Evolutionary conservation across 92 coral and sea anemone genomes (phyloP), one percentile per base, ranked within the genome.

Genomic region (Scolanthus callimorphus): DNA sequence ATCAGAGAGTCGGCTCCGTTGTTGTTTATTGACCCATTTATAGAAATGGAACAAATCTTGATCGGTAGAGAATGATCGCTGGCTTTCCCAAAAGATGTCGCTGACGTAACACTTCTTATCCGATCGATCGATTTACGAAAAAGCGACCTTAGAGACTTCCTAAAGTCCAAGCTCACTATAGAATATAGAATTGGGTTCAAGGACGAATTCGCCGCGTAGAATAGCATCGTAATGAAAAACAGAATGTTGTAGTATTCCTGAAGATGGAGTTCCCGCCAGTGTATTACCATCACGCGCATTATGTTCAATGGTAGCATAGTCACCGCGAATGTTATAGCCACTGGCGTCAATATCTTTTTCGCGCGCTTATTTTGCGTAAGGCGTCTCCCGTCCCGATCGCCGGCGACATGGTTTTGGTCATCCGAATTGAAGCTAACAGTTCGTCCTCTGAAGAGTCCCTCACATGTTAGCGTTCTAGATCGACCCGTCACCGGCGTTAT

Each of bases 341-440:
- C 75, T 1, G 75, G 75, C 0, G 75, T 68, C 2, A 68, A 57
- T 13, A 68, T 68, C 44, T 55, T 68, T 46, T 68, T 68, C 0
- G 75, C 75, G 24, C 75, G 41, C 23, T 51, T 56, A 26, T 68
- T 68, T 29, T 68, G 75, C 2, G 75, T 58, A 29, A 68, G 27
- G n/a, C 75, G 65, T 24, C 25, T 28, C 26, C 75, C 41, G 37
- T 68, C 75, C 1, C 50, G 10, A 11, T 38, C 52, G 2, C 64
- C 41, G 27, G 19, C 31, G 8, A 20, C 11, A 4, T 10, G 52
- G 4, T 9, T 21, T 46, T 46, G 11, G 52, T 46, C 52, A 15
- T 6, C 41, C 8, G 8, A 6, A n/a, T 60, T 20, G 12, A 28
- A 39, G 15, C 21, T 24, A 15, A 17, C 54, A 1, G 28, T 39